Conservation (phyloP, 2,113 vertebrate species). For the Macaca mulatta region DNA sequence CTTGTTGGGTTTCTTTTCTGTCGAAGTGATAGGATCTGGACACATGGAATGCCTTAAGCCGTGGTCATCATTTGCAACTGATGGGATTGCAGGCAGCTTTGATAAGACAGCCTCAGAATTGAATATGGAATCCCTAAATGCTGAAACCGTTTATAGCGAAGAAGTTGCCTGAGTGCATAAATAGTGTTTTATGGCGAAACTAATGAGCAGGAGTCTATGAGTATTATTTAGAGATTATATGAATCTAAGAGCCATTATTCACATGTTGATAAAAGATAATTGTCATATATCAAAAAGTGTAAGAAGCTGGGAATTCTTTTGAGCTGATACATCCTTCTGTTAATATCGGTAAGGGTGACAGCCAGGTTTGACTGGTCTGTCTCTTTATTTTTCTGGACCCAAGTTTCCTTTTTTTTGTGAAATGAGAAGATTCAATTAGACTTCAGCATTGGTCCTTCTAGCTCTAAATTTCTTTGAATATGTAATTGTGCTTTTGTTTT, state of each 20-base stretch:
- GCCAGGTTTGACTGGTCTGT: not conserved
- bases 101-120: constrained; percentile 10
- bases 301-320: not conserved
- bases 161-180: not conserved
- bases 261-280: not conserved
- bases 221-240: not conserved
- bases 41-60: not conserved
- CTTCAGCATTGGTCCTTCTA: not conserved
- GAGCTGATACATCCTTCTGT: not conserved
- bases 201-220: not conserved
- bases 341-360: not conserved
- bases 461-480: not conserved
- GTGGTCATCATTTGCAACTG: not conserved
- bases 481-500: constrained; percentile 50
- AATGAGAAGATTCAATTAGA: not conserved
- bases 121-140: not conserved
- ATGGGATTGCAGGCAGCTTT: not conserved
- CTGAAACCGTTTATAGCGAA: constrained; percentile 2
- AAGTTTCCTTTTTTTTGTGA: not conserved
- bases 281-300: not conserved
- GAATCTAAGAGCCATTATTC: not conserved
- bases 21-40: not conserved
- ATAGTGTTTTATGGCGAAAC: not conserved
- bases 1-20: constrained; percentile 19
- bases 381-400: not conserved